Evolutionary conservation across 2,888 invertebrate genomes (phyloP), one percentile per base, ranked within the genome.

Genomic region (Dasypogon diadema): DNA sequence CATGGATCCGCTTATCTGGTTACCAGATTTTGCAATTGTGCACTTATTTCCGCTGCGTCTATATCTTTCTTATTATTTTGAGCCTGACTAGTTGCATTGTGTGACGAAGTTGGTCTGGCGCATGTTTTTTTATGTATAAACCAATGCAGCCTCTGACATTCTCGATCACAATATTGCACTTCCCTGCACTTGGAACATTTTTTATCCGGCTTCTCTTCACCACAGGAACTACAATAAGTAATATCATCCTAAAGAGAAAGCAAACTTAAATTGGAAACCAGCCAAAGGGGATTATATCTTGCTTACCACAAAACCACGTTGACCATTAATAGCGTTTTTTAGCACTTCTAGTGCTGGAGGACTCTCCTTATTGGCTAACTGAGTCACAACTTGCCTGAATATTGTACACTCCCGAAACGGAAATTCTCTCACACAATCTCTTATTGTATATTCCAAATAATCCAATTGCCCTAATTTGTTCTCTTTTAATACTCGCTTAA

Each of bases 151-250:
- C 96, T 91, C 85, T 99, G 99, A 84, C 99, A 99, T 82, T 94
- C 93, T 77, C 94, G 89, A 85, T 96, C 94, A 87, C 99, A 99
- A 84, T 99, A 99, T 83, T 94, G 92, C 70, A 96, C 96, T 75
- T 90, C 90, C 88, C 96, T 97, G 86, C 99, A 99, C 84, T 95
- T 95, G 8, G 97, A 93, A 86, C 99, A 99, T 84, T 97, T 95
- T 84, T 97, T 98, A 5, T 92, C 90, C 0, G 97, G 95, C 80
- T 93, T 92, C 81, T 95, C 94, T 81, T 96, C 94, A 0, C 94
- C 94, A 82, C 97, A 98, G 1, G 96, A 93, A 75, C 91, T 91
- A 84, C 98, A 97, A 82, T 88, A 90, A 10, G 89, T 88, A 68
- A 90, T 89, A 12, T 92, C 89, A 77, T 90, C 88, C 80, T 85